Evolutionary conservation across 2,888 invertebrate genomes (phyloP), one percentile per base, ranked within the genome.

Genomic region (Myopa tessellatipennis): DNA sequence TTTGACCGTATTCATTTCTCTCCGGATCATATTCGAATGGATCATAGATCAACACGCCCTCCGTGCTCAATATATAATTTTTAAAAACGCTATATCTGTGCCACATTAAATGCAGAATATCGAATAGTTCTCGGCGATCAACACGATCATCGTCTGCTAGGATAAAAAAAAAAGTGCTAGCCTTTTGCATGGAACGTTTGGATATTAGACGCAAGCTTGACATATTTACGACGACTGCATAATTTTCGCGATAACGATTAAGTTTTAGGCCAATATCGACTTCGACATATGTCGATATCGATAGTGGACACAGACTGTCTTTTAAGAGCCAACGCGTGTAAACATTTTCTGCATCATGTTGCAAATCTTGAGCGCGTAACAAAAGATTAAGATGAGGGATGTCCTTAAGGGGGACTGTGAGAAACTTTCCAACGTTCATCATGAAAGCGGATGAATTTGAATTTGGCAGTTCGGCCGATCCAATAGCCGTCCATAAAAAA

Each of bases 41-140:
- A 82, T 88, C 83, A 26, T 85, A 88, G 65, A 85, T 80, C 80
- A 86, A 83, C 4, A 86, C 74, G 1, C 81, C 83, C 0, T 73
- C 69, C 8, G 74, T n/a, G 18, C 84, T 84, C 50, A 88, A 76
- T 2, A 88, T 77, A 4, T 84, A 83, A 12, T 81, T 83, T 74
- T 84, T 84, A 74, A 77, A 86, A 38, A 85, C 79, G 26, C 81
- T 82, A 50, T 82, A 80, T 8, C 76, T 72, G 5, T 69, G 79
- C 88, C 88, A 88, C 45, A 84, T 65, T 4, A 74, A 73, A 0
- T 83, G 81, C 45, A 85, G 84, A 67, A 84, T 81, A 0, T 75
- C 58, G 63, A 82, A 83, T 50, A 88, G 52, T n/a, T 77, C 10
- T 3, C 40, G 34, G 18, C 74, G 2, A 75, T 83, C 78, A 60